Conservation (phyloP, 37 sponge, comb jelly and placozoan species). For the Dysidea cf. avara region DNA sequence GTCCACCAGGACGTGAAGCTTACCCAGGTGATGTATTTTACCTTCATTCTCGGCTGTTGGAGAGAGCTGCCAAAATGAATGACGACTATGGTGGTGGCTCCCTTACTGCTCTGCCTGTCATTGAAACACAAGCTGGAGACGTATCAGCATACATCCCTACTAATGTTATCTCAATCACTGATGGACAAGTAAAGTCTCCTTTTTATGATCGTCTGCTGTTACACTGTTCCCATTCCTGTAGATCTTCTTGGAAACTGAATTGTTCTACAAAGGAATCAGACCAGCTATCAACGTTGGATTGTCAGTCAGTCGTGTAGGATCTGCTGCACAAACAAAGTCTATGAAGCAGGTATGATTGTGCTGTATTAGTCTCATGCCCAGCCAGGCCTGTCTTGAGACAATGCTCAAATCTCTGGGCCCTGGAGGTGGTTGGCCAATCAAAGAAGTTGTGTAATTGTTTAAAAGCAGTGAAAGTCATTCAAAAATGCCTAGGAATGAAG, state of each 20-base stretch:
- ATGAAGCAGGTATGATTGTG: slow-evolving; percentile 90
- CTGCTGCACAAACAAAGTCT: slow-evolving; percentile 97
- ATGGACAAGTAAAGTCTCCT: slow-evolving; percentile 81
- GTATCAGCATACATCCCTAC: slow-evolving; percentile 99
- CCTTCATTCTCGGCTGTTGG: slow-evolving; percentile 97
- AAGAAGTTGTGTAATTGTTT: too few relatives aligned
- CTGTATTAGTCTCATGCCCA: neutral
- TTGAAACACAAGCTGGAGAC: slow-evolving; percentile 99
- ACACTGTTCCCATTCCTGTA: slow-evolving; percentile 2
- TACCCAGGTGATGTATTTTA: slow-evolving; percentile 99
- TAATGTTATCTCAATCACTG: slow-evolving; percentile 99
- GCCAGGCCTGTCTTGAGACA: neutral
- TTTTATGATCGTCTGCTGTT: neutral
- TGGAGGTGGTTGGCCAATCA: too few relatives aligned
- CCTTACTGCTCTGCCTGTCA: slow-evolving; percentile 96
- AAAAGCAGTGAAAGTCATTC: too few relatives aligned
- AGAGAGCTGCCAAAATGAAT: slow-evolving; percentile 99
- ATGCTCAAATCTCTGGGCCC: too few relatives aligned
- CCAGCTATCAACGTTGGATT: slow-evolving; percentile 99
- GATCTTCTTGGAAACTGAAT: slow-evolving; percentile 97
- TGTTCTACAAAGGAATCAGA: slow-evolving; percentile 99
- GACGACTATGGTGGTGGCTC: slow-evolving; percentile 97
- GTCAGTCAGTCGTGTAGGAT: slow-evolving; percentile 97
- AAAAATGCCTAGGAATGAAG: too few relatives aligned
- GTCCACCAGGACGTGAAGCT: slow-evolving; percentile 99